Base-by-base conservation (phyloP, 1,140 invertebrate species). In the Drosophila nebulosa region DNA sequence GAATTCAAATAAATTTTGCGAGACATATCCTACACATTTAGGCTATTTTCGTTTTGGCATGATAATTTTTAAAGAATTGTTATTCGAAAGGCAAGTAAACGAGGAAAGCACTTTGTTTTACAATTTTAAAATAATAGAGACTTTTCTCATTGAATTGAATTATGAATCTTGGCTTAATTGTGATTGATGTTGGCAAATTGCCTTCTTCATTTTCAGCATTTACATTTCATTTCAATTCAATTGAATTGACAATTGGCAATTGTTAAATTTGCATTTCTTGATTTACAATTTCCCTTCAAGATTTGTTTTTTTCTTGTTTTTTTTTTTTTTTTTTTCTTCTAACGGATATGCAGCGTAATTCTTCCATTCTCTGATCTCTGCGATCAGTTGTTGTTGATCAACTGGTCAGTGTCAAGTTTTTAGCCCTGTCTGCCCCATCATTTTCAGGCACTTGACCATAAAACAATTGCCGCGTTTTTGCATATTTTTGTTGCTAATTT, bases 381-480 rank as follows among this genome's bases (percentile, higher is more conserved):
- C 59, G 3, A 75, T 64, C 64, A 68, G 53, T 71, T 63, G 16
- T 4, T 56, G 53, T 21, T 56, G 53, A 27, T 78, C 76, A 79
- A 86, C 89, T 89, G 86, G 90, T 90, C 86, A 90, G 86, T 90
- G 86, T 90, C 86, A 90, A 90, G 88, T 90, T 90, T 90, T 90
- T 75, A 50, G 36, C 58, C 42, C 35, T 50, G 67, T 78, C 78
- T 86, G 51, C 59, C 70, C 73, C 73, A 86, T 74, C 81, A 85
- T 80, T 78, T 86, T 60, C 81, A 86, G 79, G 81, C 77, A 88
- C 78, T 86, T 86, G 81, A 86, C 81, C 81, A 86, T 64, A 86
- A 86, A 76, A 80, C 80, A 85, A 85, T 80, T 69, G 69, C 57
- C 71, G 53, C 59, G 62, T 68, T 72, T 60, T 75, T 69, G 64